Percentiles rank a stretch among this genome's conserved stretches.
Evolutionary conservation across 1,140 invertebrate species (phyloP).

Genomic region (Drosophila kohkoa): DNA sequence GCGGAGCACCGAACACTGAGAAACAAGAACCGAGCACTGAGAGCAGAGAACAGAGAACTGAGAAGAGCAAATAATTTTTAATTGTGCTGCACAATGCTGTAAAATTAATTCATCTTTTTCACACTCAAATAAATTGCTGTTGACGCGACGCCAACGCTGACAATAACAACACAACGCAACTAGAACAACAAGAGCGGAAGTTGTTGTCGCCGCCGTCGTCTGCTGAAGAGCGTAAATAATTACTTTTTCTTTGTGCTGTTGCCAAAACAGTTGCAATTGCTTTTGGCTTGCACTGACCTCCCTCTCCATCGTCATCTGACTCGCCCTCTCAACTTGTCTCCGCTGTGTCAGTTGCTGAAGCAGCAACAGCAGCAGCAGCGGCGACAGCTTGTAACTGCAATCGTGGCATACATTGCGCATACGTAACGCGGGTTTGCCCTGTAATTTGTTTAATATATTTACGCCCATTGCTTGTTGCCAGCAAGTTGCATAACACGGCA

Average conservation of each 20-base stretch:
- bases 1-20: constrained; percentile 13
- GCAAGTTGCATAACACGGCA: constrained; percentile 25
- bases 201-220: constrained; percentile 59
- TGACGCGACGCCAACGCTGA: constrained; percentile 73
- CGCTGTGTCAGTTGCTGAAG: constrained; percentile 63
- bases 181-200: constrained; percentile 53
- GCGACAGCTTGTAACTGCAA: constrained; percentile 36
- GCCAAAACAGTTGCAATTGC: constrained; percentile 77
- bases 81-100: constrained; percentile 83
- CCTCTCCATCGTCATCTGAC: constrained; percentile 25
- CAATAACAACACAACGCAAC: constrained; percentile 39
- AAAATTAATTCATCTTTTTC: constrained; percentile 84
- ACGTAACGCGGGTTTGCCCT: constrained; percentile 59
- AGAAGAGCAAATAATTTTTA: constrained; percentile 79
- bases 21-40: constrained; percentile 3
- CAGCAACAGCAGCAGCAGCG: constrained; percentile 22
- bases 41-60: constrained; percentile 15
- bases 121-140: constrained; percentile 82
- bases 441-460: constrained; percentile 83
- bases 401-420: constrained; percentile 62
- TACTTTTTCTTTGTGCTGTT: constrained; percentile 82
- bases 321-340: constrained; percentile 20
- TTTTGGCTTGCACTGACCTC: constrained; percentile 32
- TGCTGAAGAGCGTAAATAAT: constrained; percentile 82
- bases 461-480: constrained; percentile 77